A percentile compares a stretch with the other conserved stretches of the same genome.
Evolutionary conservation across 2,888 invertebrate genomes (phyloP).

Genomic region (Caenorhabditis drosophilae): DNA sequence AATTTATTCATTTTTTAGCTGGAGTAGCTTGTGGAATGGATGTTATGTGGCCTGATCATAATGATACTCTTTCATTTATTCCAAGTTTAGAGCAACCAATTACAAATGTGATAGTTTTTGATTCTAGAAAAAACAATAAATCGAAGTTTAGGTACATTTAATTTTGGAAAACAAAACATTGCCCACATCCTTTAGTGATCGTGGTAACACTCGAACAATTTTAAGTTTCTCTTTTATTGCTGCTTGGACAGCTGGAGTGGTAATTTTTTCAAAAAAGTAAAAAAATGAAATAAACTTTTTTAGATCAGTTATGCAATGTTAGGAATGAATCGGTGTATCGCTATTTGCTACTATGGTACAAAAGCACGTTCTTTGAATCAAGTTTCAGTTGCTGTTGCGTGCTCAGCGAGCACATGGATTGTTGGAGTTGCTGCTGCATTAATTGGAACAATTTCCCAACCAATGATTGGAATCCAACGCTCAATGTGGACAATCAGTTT

Average conservation of each 20-base stretch:
- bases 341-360: conserved; percentile 67
- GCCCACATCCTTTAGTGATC: neutral
- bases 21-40: conserved; percentile 48
- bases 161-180: no score
- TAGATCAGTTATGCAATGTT: conserved; percentile 53
- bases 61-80: conserved; percentile 17
- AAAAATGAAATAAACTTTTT: conserved; percentile 6
- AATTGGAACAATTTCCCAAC: conserved; percentile 55
- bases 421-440: conserved; percentile 54
- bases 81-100: conserved; percentile 22
- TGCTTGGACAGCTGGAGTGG: conserved; percentile 66
- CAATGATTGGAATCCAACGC: conserved; percentile 53
- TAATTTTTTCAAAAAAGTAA: conserved; percentile 16
- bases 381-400: conserved; percentile 59
- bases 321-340: conserved; percentile 61
- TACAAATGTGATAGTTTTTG: no score
- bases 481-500: conserved; percentile 62
- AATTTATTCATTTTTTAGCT: conserved; percentile 23
- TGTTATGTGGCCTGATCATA: conserved; percentile 39
- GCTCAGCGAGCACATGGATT: conserved; percentile 62
- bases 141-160: no score
- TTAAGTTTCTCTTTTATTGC: conserved; percentile 60
- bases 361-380: conserved; percentile 59
- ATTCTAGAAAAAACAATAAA: no score
- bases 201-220: conserved; percentile 31